A percentile compares a stretch with the other conserved stretches of the same genome.
Evolutionary conservation across 92 coral and sea anemone species (phyloP).

Genomic region (Micromussa lordhowensis): DNA sequence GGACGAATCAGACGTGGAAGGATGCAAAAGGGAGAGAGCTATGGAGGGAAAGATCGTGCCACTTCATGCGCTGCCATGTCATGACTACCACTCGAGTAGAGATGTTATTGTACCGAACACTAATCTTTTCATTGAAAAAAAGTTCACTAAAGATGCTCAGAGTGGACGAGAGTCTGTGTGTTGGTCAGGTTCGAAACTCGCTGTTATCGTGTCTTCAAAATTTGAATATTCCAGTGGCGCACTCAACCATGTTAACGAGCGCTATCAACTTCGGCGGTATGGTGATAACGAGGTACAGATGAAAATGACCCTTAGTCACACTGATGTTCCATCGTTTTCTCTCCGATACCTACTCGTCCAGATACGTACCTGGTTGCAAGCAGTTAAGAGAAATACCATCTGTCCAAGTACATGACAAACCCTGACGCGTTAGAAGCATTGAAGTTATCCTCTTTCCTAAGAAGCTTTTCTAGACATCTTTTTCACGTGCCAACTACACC

Average conservation of each 20-base stretch:
- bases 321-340: conserved; percentile 25
- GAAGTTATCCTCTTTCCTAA: background rate
- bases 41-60: conserved; percentile 17
- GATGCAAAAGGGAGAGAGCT: conserved; percentile 18
- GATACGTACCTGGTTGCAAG: conserved; percentile 22
- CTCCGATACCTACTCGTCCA: conserved; percentile 16
- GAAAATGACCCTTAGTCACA: conserved; percentile 44
- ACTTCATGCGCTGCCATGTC: conserved; percentile 55
- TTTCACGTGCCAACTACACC: conserved; percentile 23
- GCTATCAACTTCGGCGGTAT: conserved; percentile 49
- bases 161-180: conserved; percentile 50
- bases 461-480: background rate
- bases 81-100: conserved; percentile 55
- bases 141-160: conserved; percentile 19
- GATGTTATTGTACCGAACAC: conserved; percentile 63
- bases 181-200: conserved; percentile 57
- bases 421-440: background rate
- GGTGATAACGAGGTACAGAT: conserved; percentile 51
- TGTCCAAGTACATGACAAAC: background rate
- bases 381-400: background rate
- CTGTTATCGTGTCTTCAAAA: conserved; percentile 59
- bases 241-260: conserved; percentile 60
- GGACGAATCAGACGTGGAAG: conserved; percentile 3
- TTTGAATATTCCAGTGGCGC: conserved; percentile 57
- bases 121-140: conserved; percentile 43